A percentile compares a stretch with the other conserved stretches of the same genome.
Conservation (phyloP, 2,113 vertebrate genomes). For the Probosciger aterrimus region DNA sequence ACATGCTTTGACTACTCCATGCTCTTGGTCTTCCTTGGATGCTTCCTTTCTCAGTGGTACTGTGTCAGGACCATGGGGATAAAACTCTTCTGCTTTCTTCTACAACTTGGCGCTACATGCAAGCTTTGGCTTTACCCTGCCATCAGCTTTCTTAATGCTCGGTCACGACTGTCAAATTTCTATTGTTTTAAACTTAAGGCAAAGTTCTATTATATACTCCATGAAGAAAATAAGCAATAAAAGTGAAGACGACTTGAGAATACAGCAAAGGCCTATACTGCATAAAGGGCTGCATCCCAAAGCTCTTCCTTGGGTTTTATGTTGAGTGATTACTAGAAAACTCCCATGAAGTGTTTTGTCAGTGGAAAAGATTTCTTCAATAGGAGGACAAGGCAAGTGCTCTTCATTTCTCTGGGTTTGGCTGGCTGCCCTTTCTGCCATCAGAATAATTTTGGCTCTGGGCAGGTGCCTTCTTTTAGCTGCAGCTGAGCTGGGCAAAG, state of each 20-base stretch:
- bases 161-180: neutral
- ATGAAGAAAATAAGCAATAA: neutral
- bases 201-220: neutral
- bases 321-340: neutral
- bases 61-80: too few species aligned
- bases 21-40: neutral
- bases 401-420: neutral
- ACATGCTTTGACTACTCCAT: fast-evolving
- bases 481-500: neutral
- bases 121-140: neutral
- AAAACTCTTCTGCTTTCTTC: neutral
- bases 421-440: neutral
- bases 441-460: neutral
- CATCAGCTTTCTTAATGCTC: neutral
- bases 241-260: neutral
- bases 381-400: neutral
- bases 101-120: neutral
- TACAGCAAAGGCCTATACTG: neutral
- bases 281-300: neutral
- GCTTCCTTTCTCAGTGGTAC: neutral
- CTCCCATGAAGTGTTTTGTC: neutral
- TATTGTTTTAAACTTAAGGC: neutral
- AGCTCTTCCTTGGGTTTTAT: neutral
- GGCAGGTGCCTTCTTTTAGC: neutral
- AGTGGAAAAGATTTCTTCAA: neutral